Evolutionary conservation across 2,797 vertebrate genomes (phyloP).

Genomic region (Erithacus rubecula): DNA sequence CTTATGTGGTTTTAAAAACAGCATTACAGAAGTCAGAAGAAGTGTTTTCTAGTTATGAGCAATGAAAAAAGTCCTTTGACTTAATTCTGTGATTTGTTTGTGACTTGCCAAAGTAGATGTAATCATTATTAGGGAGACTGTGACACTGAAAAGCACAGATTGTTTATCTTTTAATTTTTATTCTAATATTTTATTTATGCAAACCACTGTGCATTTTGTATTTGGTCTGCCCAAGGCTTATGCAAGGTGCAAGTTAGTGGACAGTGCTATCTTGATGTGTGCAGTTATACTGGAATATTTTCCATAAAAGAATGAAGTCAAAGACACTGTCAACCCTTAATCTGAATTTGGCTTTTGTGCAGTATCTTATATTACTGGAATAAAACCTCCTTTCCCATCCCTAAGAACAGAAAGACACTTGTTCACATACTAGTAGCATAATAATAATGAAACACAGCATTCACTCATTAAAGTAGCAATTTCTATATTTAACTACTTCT

Average conservation of each 20-base stretch:
- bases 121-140: background rate
- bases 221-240: background rate
- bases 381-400: constrained; percentile 19
- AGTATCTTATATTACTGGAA: constrained; percentile 35
- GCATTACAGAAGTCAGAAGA: background rate
- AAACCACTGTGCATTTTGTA: background rate
- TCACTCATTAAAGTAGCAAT: constrained; percentile 51
- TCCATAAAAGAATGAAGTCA: background rate
- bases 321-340: background rate
- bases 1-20: background rate
- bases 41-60: background rate
- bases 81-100: background rate
- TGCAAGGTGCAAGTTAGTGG: background rate
- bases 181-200: background rate
- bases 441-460: constrained; percentile 41
- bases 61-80: background rate
- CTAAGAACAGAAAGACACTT: constrained; percentile 57
- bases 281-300: background rate
- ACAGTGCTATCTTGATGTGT: background rate
- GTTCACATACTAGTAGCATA: constrained; percentile 49
- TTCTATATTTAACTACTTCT: constrained; percentile 64
- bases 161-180: background rate
- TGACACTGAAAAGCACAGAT: background rate
- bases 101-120: background rate
- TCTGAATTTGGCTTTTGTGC: constrained; percentile 17